Base-by-base conservation (phyloP, 2,797 vertebrate species). In the Odontamblyopus rebecca region DNA sequence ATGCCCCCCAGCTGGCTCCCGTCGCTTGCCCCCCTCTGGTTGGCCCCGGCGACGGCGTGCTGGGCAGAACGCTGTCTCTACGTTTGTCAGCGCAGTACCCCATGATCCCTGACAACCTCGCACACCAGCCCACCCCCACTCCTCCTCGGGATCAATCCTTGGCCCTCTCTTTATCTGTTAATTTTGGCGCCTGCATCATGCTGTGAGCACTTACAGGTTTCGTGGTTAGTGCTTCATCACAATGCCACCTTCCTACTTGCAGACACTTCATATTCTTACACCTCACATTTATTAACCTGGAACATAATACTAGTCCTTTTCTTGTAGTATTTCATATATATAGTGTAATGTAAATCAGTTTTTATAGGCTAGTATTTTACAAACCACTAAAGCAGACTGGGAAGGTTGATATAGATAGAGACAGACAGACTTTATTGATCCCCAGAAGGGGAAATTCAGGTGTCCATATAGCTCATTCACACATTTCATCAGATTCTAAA, bases 71-170 rank as follows among this genome's bases (percentile, higher is more conserved):
- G 77, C 85, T 91, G 94, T 93, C 93, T 95, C 85, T 83, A 79
- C 83, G 89, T 95, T 94, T 95, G 94, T 95, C 94, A 95, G 94
- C 92, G 76, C 74, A 51, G 32, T 75, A 85, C 81, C 86, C 88
- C 81, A 67, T 85, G 88, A 89, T 89, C 88, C 84, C 77, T 61
- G 51, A 84, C 85, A 86, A 82, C 75, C 70, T 69, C 71, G 67
- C n/a, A 53, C 73, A 71, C 71, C 57, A 56, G 41, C 62, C 69
- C 32, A 6, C 68, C 60, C 69, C 53, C 67, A 57, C 68, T 53
- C 65, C 64, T 75, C 67, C 32, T 70, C 44, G 75, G 82, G 74
- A 88, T 88, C 82, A 84, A 82, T 82, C 78, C 81, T 75, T 67
- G 73, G 77, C 79, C 75, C 68, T 60, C 68, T 60, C 80, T 93